A percentile compares a stretch with the other conserved stretches of the same genome.
These are phyloP conservation scores for Rhinolophus ferrumequinum DNA, from an alignment of 2,113 vertebrate species.

Conservation along the genomic window DNA sequence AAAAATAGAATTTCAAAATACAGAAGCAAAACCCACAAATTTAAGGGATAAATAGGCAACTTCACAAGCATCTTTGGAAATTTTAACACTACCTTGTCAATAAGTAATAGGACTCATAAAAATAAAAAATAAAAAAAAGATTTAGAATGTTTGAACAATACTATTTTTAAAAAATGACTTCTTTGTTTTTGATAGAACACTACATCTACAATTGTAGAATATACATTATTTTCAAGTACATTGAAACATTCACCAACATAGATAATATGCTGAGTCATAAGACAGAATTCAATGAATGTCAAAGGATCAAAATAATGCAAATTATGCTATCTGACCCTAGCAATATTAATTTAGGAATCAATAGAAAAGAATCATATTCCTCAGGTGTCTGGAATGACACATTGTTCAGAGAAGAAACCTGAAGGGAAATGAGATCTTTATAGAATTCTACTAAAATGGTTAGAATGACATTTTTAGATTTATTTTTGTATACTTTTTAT, in stretches of 20 bases:
- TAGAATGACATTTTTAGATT: neutral
- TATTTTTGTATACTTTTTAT: neutral
- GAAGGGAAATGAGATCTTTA: neutral
- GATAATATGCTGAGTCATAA: neutral
- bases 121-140: neutral
- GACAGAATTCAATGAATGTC: neutral
- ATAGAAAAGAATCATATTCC: neutral
- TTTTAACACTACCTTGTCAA: neutral
- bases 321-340: neutral
- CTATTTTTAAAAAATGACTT: neutral
- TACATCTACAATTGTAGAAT: neutral
- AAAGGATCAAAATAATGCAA: constrained; percentile 5
- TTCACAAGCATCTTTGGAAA: neutral
- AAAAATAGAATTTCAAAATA: neutral
- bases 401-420: neutral
- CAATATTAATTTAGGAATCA: neutral
- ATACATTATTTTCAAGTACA: neutral
- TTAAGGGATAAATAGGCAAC: neutral
- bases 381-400: neutral
- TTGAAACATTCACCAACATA: neutral
- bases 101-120: neutral
- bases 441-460: neutral
- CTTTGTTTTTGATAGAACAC: neutral
- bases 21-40: neutral
- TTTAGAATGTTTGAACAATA: neutral